These are phyloP conservation scores for Candidula unifasciata DNA, from an alignment of 2,888 invertebrate species.

Conservation along the genomic window DNA sequence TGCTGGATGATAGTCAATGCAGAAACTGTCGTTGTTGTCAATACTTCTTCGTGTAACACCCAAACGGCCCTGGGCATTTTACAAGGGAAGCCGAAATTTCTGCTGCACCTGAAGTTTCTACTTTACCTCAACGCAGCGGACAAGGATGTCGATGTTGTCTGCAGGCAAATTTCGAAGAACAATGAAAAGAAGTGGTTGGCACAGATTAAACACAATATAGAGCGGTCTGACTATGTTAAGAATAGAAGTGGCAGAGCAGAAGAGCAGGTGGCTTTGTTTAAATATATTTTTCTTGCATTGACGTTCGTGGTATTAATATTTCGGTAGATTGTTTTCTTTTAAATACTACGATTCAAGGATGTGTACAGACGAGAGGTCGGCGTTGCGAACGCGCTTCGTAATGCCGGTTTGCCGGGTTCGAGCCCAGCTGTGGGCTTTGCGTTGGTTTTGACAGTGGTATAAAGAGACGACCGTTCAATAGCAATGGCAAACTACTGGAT, in stretches of 20 bases:
- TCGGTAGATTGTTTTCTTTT: too few species aligned
- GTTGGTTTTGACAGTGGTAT: too few species aligned
- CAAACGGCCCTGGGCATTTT: constrained; percentile 48
- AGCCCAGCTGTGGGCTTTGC: too few species aligned
- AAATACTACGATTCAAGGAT: too few species aligned
- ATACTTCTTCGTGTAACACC: constrained; percentile 53
- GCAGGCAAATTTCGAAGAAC: constrained; percentile 5
- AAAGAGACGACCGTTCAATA: too few species aligned
- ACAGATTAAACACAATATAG: constrained; percentile 4
- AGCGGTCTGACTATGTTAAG: not conserved
- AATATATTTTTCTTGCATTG: too few species aligned
- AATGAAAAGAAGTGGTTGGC: constrained; percentile 26
- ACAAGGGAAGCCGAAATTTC: constrained; percentile 3
- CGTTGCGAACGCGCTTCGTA: too few species aligned
- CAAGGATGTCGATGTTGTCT: not conserved
- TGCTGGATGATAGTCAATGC: constrained; percentile 52
- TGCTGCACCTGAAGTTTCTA: constrained; percentile 25
- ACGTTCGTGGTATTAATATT: too few species aligned
- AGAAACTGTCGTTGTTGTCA: constrained; percentile 47
- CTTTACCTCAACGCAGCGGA: constrained; percentile 17
- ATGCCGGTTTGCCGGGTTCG: too few species aligned
- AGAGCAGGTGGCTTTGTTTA: too few species aligned
- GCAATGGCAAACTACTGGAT: too few species aligned
- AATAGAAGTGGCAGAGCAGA: not conserved
- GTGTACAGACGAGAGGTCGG: too few species aligned